A percentile compares a stretch with the other conserved stretches of the same genome.
Evolutionary conservation across 2,113 vertebrate species (phyloP).

Genomic region (Cacatua alba): DNA sequence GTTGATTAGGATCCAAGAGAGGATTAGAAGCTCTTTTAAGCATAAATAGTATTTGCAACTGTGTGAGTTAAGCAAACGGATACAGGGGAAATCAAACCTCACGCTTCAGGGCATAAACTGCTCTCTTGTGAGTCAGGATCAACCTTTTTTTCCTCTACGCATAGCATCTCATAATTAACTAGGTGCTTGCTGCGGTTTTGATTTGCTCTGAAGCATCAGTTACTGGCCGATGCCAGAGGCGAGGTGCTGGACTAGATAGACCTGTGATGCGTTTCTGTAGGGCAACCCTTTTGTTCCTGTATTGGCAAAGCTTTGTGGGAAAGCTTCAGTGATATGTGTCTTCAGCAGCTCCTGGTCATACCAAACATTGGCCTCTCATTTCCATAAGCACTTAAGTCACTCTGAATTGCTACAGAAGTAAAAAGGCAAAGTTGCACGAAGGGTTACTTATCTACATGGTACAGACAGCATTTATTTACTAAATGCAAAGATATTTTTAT

Average conservation of each 20-base stretch:
- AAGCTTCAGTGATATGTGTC: slow-evolving; percentile 10
- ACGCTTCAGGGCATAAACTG: slow-evolving; percentile 62
- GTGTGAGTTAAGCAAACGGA: slow-evolving; percentile 60
- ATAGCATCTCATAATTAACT: slow-evolving; percentile 43
- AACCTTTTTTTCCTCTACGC: background rate
- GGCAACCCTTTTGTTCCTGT: slow-evolving; percentile 43
- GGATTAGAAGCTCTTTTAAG: slow-evolving; percentile 70
- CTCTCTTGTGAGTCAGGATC: slow-evolving; percentile 66
- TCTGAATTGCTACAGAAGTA: background rate
- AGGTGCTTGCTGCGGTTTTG: slow-evolving; percentile 58
- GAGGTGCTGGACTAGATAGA: background rate
- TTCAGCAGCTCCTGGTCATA: slow-evolving; percentile 5
- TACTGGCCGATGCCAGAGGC: background rate
- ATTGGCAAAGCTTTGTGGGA: slow-evolving; percentile 37
- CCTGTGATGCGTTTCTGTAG: background rate
- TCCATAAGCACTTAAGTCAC: slow-evolving; percentile 24
- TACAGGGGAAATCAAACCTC: slow-evolving; percentile 68
- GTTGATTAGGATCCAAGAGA: slow-evolving; percentile 66
- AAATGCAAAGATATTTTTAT: background rate
- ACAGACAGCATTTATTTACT: background rate
- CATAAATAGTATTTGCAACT: slow-evolving; percentile 63
- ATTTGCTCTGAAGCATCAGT: slow-evolving; percentile 51
- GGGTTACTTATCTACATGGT: background rate
- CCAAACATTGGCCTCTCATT: background rate
- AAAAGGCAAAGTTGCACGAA: background rate